phyloP scores from a whole-genome alignment of 2,113 vertebrate species.

The Mesitornis unicolor region DNA sequence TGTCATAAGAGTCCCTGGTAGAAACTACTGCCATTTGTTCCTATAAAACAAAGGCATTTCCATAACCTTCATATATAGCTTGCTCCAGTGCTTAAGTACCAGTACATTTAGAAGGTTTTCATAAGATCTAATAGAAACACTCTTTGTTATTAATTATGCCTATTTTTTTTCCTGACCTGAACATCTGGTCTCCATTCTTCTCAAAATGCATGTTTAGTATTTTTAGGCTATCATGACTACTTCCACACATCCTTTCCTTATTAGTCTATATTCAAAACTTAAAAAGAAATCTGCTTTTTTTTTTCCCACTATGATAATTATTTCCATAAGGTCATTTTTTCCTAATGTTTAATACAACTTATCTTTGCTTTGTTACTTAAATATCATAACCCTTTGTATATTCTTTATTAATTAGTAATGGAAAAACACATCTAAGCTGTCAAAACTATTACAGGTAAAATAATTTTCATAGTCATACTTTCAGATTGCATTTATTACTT shows the following conservation, averaged over 20 bases:
- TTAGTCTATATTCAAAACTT: not conserved
- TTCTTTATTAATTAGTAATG: not conserved
- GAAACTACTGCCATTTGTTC: not conserved
- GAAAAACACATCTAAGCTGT: not conserved
- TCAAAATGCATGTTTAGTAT: not conserved
- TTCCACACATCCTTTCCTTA: not conserved
- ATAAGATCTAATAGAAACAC: not conserved
- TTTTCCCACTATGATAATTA: not conserved
- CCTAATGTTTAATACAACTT: not conserved
- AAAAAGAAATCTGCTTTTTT: not conserved
- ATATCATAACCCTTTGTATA: not conserved
- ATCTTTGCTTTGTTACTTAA: not conserved
- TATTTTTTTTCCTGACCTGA: not conserved
- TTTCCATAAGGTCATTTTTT: not conserved
- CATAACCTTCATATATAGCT: not conserved
- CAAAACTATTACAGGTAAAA: not conserved
- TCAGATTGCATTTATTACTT: not conserved
- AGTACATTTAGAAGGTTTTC: not conserved
- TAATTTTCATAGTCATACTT: not conserved
- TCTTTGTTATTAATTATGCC: not conserved
- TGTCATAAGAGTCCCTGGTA: not conserved
- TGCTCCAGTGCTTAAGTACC: not conserved
- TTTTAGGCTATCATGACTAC: not conserved
- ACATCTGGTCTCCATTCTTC: not conserved
- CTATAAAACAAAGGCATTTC: not conserved